These are phyloP conservation scores for Chroicocephalus ridibundus DNA, from an alignment of 2,113 vertebrate species.

Conservation along the genomic window DNA sequence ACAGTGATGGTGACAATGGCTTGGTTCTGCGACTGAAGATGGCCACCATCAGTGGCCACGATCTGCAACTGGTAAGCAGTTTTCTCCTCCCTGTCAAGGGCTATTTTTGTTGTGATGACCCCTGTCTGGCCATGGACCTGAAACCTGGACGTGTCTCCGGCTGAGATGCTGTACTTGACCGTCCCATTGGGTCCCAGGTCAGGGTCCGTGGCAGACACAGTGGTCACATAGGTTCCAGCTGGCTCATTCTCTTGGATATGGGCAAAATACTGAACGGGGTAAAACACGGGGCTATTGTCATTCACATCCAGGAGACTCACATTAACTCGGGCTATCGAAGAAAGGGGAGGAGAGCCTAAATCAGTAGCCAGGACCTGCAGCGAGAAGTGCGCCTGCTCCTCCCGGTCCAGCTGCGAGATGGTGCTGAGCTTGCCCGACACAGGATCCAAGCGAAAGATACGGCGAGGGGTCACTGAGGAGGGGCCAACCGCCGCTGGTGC, in stretches of 20 bases:
- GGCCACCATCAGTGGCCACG: constrained; percentile 87
- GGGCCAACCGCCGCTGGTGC: background rate
- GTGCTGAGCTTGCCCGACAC: constrained; percentile 85
- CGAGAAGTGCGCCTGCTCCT: constrained; percentile 83
- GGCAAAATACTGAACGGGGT: constrained; percentile 95
- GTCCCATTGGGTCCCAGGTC: constrained; percentile 92
- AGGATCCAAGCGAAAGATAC: constrained; percentile 85
- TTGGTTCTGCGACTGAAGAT: constrained; percentile 84
- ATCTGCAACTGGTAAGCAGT: constrained; percentile 92
- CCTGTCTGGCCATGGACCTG: constrained; percentile 87
- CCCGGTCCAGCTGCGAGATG: constrained; percentile 84
- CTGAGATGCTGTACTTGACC: constrained; percentile 88
- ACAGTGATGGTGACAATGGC: constrained; percentile 95
- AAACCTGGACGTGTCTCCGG: constrained; percentile 89
- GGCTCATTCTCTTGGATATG: constrained; percentile 96
- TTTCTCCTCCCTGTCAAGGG: constrained; percentile 93
- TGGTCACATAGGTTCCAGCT: constrained; percentile 84
- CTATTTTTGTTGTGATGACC: constrained; percentile 85
- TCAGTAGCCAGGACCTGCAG: constrained; percentile 87
- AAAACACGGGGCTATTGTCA: constrained; percentile 95
- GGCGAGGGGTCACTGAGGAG: constrained; percentile 37
- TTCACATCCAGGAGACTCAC: constrained; percentile 91
- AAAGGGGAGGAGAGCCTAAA: constrained; percentile 84
- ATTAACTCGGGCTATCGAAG: constrained; percentile 81
- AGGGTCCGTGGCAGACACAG: constrained; percentile 88